Percentiles rank a stretch among this genome's conserved stretches.
Conservation (phyloP, 2,797 vertebrate species). For the Gambusia yucatana region DNA sequence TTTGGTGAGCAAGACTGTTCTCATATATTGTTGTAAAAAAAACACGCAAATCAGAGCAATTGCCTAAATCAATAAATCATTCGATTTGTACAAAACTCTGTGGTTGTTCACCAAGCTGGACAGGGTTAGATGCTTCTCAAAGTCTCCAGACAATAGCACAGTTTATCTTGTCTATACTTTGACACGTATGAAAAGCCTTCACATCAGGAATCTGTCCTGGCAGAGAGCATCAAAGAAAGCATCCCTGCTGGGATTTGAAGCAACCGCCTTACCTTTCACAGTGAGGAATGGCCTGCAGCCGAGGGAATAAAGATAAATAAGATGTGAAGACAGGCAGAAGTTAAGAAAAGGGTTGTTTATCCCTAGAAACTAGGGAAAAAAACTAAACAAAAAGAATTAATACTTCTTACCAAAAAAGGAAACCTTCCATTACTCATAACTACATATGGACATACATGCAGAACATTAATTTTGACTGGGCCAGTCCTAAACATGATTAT, state of each 20-base stretch:
- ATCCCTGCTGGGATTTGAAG: constrained; percentile 52
- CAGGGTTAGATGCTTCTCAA: constrained; percentile 26
- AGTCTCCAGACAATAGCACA: constrained; percentile 43
- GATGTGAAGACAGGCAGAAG: constrained; percentile 43
- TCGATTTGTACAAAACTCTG: constrained; percentile 4
- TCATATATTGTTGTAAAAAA: constrained; percentile 7
- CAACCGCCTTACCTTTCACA: constrained; percentile 45
- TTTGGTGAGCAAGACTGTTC: constrained; percentile 12
- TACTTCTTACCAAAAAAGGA: no score
- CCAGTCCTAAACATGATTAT: not conserved
- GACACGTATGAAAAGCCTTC: constrained; percentile 31
- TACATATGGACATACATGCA: no score
- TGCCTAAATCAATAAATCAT: not conserved
- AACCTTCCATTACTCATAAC: no score
- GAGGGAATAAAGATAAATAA: constrained; percentile 32
- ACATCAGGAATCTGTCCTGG: constrained; percentile 24
- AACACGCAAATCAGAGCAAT: constrained; percentile 10
- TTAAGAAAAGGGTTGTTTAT: not conserved
- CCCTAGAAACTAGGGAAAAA: not conserved
- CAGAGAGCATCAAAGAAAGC: constrained; percentile 55
- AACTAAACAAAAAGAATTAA: not conserved
- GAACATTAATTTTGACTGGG: not conserved
- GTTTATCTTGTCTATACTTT: constrained; percentile 19
- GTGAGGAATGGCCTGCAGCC: constrained; percentile 25
- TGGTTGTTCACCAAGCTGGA: constrained; percentile 25